Evolutionary conservation across 2,888 invertebrate genomes (phyloP).

Genomic region (Limnephilus rhombicus): DNA sequence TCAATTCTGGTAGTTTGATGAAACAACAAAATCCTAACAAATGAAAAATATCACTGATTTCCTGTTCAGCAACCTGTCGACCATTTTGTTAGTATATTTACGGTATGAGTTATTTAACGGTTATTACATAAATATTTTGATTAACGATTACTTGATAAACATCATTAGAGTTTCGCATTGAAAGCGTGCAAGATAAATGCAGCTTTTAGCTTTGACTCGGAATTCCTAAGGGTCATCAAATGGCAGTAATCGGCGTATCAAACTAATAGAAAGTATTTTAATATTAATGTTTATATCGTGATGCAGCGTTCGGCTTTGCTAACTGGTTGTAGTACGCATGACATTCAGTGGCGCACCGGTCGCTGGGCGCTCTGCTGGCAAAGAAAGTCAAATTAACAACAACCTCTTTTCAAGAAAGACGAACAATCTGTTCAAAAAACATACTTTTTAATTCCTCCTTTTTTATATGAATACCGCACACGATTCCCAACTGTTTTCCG

Average conservation of each 20-base stretch:
- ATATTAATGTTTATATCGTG: neutral
- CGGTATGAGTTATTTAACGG: neutral
- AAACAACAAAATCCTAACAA: neutral
- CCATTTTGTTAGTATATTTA: too few species aligned
- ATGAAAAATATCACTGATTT: too few species aligned
- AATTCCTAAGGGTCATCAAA: neutral
- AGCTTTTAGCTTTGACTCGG: neutral
- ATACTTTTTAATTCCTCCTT: too few species aligned
- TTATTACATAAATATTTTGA: neutral
- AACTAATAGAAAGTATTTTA: neutral
- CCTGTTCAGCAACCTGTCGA: too few species aligned
- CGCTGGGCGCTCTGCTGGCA: neutral
- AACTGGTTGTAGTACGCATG: neutral
- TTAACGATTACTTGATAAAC: neutral
- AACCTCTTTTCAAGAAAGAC: too few species aligned
- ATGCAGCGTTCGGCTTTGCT: neutral
- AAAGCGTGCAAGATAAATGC: neutral
- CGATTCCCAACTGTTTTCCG: too few species aligned
- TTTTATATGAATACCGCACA: too few species aligned
- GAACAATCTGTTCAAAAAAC: too few species aligned
- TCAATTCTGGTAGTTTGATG: neutral
- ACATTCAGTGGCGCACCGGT: neutral
- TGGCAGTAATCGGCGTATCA: neutral
- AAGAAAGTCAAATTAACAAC: too few species aligned
- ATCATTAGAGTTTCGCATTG: neutral